Evolutionary conservation across 2,113 vertebrate species (phyloP).

Genomic region (Cairina moschata): DNA sequence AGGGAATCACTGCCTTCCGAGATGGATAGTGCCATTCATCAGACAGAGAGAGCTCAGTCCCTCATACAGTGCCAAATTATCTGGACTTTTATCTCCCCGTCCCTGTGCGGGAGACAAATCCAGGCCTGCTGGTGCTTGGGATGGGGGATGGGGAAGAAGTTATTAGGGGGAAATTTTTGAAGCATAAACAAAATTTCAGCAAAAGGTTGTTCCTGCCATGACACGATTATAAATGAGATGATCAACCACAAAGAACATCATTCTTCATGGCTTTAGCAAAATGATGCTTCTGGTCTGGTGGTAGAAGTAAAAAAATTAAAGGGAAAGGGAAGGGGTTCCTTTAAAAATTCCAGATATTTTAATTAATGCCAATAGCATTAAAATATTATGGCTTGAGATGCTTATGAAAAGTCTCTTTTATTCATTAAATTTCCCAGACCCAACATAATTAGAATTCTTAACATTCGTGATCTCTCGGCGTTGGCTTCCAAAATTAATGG

Average conservation of each 20-base stretch:
- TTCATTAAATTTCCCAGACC: constrained; percentile 68
- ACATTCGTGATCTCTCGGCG: constrained; percentile 64
- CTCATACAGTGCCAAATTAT: neutral
- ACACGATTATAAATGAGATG: constrained; percentile 43
- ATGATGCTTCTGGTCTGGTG: neutral
- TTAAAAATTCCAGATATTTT: constrained; percentile 67
- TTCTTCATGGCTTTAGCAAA: constrained; percentile 31
- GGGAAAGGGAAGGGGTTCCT: neutral
- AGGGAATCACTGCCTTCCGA: constrained; percentile 39
- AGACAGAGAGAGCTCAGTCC: constrained; percentile 9
- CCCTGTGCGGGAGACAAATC: neutral
- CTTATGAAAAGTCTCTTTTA: constrained; percentile 70
- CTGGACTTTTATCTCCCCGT: constrained; percentile 26
- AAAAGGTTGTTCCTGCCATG: constrained; percentile 20
- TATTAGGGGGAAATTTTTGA: constrained; percentile 53
- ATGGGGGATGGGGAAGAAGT: neutral
- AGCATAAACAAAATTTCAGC: constrained; percentile 64
- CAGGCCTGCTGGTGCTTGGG: neutral
- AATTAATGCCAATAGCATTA: constrained; percentile 70
- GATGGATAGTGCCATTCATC: constrained; percentile 55
- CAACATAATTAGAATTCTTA: constrained; percentile 71
- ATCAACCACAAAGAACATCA: constrained; percentile 4
- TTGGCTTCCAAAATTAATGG: constrained; percentile 69
- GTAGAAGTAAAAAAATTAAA: constrained; percentile 31
- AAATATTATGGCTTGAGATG: constrained; percentile 63